Base-by-base conservation (phyloP, 1,140 invertebrate genomes). In the Anastrepha obliqua region DNA sequence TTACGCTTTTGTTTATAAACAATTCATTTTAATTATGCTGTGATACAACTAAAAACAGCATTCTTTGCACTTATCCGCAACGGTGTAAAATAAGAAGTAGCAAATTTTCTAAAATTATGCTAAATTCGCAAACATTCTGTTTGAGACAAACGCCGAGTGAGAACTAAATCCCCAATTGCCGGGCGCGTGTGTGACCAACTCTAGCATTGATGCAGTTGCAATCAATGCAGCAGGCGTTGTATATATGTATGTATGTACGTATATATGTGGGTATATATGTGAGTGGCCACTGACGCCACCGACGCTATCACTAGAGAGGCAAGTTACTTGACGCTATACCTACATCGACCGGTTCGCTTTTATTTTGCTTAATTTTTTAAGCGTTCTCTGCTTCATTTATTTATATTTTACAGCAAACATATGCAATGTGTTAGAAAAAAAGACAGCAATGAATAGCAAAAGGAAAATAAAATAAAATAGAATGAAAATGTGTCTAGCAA, bases 111-210 rank as follows among this genome's bases (percentile, higher is more conserved):
- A 58, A 74, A 67, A 39, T 39, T 67, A 67, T 67, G 64, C 29
- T 67, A 11, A 81, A 55, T 47, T 81, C 74, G 20, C 20, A 51
- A 81, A 81, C 74, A 81, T 81, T 81, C 47, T 81, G 74, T 81
- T 51, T 81, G 74, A 81, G 47, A 51, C 74, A 81, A 81, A 11
- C 74, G 51, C 9, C 47, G 47, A 81, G 47, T 81, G 47, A 81
- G 74, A 81, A 81, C 74, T 81, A 81, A 81, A 81, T 81, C 20
- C 47, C 29, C 47, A 81, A 81, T 17, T 47, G 74, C 13, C 47
- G 47, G 74, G 44, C 42, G 74, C 47, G 44, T 81, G 74, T 58
- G 47, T n/a, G 74, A 17, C 44, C 6, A 81, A 81, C 74, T 55
- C 74, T 44, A 58, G 74, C 47, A 47, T 3, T 74, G 44, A 74